Conservation (phyloP, 2,888 invertebrate species). For the Brachycybe producta region DNA sequence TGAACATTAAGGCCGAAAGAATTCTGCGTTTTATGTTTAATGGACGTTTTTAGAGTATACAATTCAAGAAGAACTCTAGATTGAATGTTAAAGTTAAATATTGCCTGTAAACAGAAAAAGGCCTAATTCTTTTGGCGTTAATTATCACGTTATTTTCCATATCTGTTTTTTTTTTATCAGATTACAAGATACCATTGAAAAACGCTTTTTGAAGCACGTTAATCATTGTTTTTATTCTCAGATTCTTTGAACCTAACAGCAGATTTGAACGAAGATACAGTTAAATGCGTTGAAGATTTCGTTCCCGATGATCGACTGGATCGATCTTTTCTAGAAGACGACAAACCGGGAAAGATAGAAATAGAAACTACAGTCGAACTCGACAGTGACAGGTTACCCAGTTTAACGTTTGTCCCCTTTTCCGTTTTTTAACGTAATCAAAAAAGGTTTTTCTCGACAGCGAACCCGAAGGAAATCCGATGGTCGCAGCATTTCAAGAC, state of each 20-base stretch:
- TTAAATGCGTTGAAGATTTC: conserved; percentile 54
- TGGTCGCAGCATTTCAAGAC: conserved; percentile 71
- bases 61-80: too few relatives aligned
- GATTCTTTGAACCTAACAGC: conserved; percentile 10
- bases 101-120: too few relatives aligned
- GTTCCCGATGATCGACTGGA: conserved; percentile 53
- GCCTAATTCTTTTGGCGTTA: too few relatives aligned
- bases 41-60: too few relatives aligned
- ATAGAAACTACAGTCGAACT: background rate
- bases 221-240: too few relatives aligned
- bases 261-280: conserved; percentile 19
- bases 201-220: too few relatives aligned
- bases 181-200: too few relatives aligned
- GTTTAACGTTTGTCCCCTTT: background rate
- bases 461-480: conserved; percentile 50
- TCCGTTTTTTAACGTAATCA: background rate
- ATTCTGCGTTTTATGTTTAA: background rate
- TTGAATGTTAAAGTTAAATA: too few relatives aligned
- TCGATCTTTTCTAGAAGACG: conserved; percentile 60
- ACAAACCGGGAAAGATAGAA: conserved; percentile 32
- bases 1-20: too few relatives aligned
- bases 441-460: conserved; percentile 25
- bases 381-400: conserved; percentile 8
- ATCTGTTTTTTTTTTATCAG: too few relatives aligned
- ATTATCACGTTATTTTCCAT: too few relatives aligned